Conservation (phyloP, 2,797 vertebrate species). For the Spatula clypeata region DNA sequence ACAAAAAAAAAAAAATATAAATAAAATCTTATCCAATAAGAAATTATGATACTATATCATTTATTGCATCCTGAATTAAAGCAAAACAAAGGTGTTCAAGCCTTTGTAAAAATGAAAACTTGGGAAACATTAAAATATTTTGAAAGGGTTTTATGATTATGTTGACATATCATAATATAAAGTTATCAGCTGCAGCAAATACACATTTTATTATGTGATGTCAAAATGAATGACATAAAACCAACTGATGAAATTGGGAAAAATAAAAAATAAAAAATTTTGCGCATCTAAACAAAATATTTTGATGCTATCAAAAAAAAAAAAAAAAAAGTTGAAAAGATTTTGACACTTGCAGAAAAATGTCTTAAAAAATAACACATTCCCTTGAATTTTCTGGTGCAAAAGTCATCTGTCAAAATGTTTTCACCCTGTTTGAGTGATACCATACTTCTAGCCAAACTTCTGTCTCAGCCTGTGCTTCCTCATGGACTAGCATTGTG, state of each 20-base stretch:
- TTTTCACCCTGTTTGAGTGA: slow-evolving; percentile 11
- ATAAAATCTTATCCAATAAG: neutral
- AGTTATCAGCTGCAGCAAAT: neutral
- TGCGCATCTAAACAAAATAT: neutral
- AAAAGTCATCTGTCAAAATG: slow-evolving; percentile 35
- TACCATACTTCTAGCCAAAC: neutral
- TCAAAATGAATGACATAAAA: neutral
- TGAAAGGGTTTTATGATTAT: slow-evolving; percentile 35
- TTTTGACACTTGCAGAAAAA: slow-evolving; percentile 24
- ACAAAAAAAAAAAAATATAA: neutral
- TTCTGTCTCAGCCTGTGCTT: neutral
- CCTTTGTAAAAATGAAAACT: neutral
- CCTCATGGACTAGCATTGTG: neutral
- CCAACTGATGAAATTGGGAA: neutral
- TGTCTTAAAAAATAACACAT: neutral
- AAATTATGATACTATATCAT: slow-evolving; percentile 12
- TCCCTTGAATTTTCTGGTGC: neutral
- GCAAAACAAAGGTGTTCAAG: slow-evolving; percentile 22
- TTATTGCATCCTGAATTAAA: slow-evolving; percentile 42
- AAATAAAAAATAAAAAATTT: neutral
- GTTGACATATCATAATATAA: neutral
- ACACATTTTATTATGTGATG: neutral
- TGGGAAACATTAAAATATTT: slow-evolving; percentile 22
- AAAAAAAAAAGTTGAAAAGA: neutral
- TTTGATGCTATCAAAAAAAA: neutral